Evolutionary conservation across 2,888 invertebrate genomes (phyloP), one percentile per base, ranked within the genome.

Genomic region (Leptinotarsa rubiginosa): DNA sequence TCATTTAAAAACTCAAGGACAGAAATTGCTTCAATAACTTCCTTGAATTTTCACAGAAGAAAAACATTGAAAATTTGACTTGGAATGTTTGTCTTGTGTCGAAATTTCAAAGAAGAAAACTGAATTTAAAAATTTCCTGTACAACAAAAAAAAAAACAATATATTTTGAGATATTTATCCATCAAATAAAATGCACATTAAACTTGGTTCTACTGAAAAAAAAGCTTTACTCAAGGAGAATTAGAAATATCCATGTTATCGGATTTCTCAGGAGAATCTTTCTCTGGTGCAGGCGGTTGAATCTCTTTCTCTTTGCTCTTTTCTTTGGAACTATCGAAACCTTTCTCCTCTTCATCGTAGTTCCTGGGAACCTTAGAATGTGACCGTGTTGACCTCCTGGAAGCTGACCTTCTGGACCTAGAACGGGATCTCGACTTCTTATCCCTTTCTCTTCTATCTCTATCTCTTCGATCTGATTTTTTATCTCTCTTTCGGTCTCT

Each of bases 161-260:
- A 41, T 41, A 41, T 12, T 10, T 12, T 41, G n/a, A 15, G 1
- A 16, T 16, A 50, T 16, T 50, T 15, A 15, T 4, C 16, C 50
- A n/a, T 16, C 10, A 62, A 62, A 31, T n/a, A 1, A 41, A 62
- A 62, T 62, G 31, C 62, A 62, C 41, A 62, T 15, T 41, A 31
- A 7, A 62, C 62, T 62, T 15, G 5, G 5, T 18, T 12, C 56
- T 13, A 41, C 7, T n/a, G 31, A 25, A 62, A 25, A n/a, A 13
- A 41, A 31, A 64, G 1, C 52, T n/a, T 15, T 54, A 62, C 78
- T 87, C 90, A 94, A 71, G 94, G 94, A 74, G 94, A 94, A 87
- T 94, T 93, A 18, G 94, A 94, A 87, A 94, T 94, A 86, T 94
- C 94, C 94, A 94, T 94, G 85, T 94, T 93, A 86, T 93, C 93